Evolutionary conservation across 2,797 vertebrate species (phyloP).

Genomic region (Rhadinocentrus ornatus): DNA sequence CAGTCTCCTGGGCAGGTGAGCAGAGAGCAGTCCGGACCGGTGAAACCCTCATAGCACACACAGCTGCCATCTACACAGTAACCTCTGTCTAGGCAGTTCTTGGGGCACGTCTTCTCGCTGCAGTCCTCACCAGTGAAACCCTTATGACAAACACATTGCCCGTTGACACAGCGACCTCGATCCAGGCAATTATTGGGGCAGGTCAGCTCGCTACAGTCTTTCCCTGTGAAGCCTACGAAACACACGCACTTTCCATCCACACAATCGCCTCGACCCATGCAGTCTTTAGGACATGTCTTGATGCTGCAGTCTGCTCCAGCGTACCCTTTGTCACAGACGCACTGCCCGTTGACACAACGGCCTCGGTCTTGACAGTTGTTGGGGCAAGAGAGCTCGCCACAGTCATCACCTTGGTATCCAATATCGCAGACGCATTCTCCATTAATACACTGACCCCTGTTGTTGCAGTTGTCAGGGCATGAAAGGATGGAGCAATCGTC

Average conservation of each 20-base stretch:
- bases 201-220: conserved; percentile 86
- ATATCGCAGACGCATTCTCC: conserved; percentile 89
- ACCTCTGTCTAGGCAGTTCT: conserved; percentile 85
- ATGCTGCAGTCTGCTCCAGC: conserved; percentile 85
- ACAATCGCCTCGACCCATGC: conserved; percentile 85
- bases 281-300: conserved; percentile 88
- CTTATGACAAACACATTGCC: conserved; percentile 88
- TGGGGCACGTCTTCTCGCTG: conserved; percentile 86
- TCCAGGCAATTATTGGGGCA: conserved; percentile 87
- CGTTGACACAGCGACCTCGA: conserved; percentile 85
- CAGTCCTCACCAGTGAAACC: conserved; percentile 89
- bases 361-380: conserved; percentile 85
- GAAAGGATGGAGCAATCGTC: conserved; percentile 86
- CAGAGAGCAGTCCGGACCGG: conserved; percentile 84
- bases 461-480: conserved; percentile 87
- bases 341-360: conserved; percentile 84
- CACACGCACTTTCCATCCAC: conserved; percentile 88
- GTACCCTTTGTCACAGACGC: conserved; percentile 85
- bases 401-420: conserved; percentile 88
- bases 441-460: conserved; percentile 84
- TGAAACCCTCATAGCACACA: conserved; percentile 86
- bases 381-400: conserved; percentile 84
- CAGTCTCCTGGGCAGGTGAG: conserved; percentile 88
- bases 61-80: conserved; percentile 86
- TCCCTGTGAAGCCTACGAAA: conserved; percentile 81